A percentile compares a stretch with the other conserved stretches of the same genome.
phyloP scores from a whole-genome alignment of 2,113 vertebrate species.

The Sebastes fasciatus region DNA sequence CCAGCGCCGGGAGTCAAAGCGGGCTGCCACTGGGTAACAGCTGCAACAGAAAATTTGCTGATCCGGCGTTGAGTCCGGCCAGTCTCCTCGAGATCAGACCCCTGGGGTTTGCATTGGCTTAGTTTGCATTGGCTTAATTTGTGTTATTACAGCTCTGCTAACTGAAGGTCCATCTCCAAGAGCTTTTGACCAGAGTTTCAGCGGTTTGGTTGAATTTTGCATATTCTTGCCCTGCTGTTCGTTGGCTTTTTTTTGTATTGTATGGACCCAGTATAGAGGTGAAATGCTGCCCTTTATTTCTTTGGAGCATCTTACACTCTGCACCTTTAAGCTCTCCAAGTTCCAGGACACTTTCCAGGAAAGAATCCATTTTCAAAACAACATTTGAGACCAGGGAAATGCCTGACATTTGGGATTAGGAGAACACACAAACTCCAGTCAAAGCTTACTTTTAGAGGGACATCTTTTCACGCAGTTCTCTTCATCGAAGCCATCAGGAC shows the following conservation, averaged over 20 bases:
- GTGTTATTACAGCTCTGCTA: not conserved
- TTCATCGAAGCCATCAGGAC: conserved; percentile 89
- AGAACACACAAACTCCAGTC: too few species aligned
- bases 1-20: too few species aligned
- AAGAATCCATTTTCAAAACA: not conserved
- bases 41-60: not conserved
- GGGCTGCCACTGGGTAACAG: too few species aligned
- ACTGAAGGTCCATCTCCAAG: not conserved
- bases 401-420: too few species aligned
- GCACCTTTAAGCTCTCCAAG: not conserved
- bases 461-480: conserved; percentile 82
- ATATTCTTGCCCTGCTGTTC: too few species aligned
- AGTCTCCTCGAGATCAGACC: too few species aligned
- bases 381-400: not conserved
- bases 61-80: not conserved
- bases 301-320: not conserved
- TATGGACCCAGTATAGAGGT: not conserved
- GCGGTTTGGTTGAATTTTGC: too few species aligned
- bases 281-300: not conserved
- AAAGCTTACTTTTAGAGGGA: conserved; percentile 76
- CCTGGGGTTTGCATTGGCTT: too few species aligned
- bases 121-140: not conserved
- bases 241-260: too few species aligned
- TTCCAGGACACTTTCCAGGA: not conserved
- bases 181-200: too few species aligned